phyloP scores from a whole-genome alignment of 92 coral and sea anemone genomes.

The Palythoa caribaeorum region DNA sequence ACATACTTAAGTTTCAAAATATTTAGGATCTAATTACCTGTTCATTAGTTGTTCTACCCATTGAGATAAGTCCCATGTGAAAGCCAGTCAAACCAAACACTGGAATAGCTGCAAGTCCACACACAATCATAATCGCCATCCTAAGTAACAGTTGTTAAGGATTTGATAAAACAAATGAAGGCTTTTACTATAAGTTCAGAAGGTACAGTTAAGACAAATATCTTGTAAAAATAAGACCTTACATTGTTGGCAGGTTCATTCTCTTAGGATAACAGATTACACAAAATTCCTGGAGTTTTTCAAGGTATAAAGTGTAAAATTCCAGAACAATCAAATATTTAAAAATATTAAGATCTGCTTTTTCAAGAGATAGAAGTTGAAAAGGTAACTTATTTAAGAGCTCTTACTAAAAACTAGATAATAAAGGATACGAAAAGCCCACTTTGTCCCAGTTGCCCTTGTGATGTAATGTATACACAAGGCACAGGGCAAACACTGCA shows the following conservation, averaged over 20 bases:
- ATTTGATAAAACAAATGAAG: neutral
- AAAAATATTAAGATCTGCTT: too few relatives aligned
- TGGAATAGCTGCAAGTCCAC: conserved; percentile 92
- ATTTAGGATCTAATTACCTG: conserved; percentile 64
- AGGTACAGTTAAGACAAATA: neutral
- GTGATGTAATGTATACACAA: conserved; percentile 78
- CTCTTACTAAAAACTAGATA: too few relatives aligned
- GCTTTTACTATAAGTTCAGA: neutral
- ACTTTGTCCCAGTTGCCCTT: conserved; percentile 61
- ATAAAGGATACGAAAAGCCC: conserved; percentile 93
- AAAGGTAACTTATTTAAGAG: neutral
- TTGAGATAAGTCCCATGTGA: conserved; percentile 91
- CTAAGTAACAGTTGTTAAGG: conserved; percentile 75
- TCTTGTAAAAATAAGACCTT: too few relatives aligned
- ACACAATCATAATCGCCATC: conserved; percentile 82
- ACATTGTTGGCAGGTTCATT: too few relatives aligned
- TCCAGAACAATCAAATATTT: too few relatives aligned
- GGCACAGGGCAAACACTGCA: conserved; percentile 82
- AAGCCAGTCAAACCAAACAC: conserved; percentile 95
- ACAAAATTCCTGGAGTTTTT: too few relatives aligned
- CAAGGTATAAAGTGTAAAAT: too few relatives aligned
- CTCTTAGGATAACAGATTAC: too few relatives aligned
- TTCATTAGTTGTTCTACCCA: conserved; percentile 98
- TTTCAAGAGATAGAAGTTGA: neutral
- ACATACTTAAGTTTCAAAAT: neutral